Evolutionary conservation across 2,113 vertebrate genomes (phyloP), one percentile per base, ranked within the genome.

Genomic region (Nothocercus julius): DNA sequence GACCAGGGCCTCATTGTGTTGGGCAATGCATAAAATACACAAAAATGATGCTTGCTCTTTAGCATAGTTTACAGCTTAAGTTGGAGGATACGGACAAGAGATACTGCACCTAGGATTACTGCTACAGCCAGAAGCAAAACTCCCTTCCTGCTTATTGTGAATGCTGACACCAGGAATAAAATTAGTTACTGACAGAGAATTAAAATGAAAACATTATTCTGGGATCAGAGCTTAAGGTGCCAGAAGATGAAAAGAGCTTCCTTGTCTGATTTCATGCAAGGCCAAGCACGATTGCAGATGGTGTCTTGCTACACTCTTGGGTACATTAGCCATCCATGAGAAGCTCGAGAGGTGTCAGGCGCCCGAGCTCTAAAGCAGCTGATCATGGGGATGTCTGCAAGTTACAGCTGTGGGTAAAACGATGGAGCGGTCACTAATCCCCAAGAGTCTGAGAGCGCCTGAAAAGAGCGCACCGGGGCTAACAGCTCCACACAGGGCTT

Each of bases 161-260:
- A 45, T 89, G 67, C 75, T 92, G 91, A 94, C 58, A 89, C 83
- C 49, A 64, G 76, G 69, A 92, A 75, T 82, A 94, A 90, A 91
- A 91, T 68, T 82, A 79, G 38, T 47, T 70, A 62, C 20, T 68
- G 79, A 86, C 58, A 92, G 90, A 88, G n/a, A 90, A 82, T 88
- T 92, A 84, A 90, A 93, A 90, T 78, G 45, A 85, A 90, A 92
- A 86, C n/a, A 68, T 88, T 83, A 63, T 75, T 90, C 79, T 69
- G 69, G 40, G 47, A 93, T 82, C 74, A 89, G 54, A 94, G 59
- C 67, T 96, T 62, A 64, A 69, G 74, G 49, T 86, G 49, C 59
- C 59, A 75, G 85, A 68, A 90, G 82, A 94, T 59, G 44, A 84
- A 85, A 81, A 86, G 62, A 66, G 47, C 51, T 44, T 88, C 66